A percentile compares a stretch with the other conserved stretches of the same genome.
Evolutionary conservation across 2,888 invertebrate genomes (phyloP).

Genomic region (Tetramorium bicarinatum): DNA sequence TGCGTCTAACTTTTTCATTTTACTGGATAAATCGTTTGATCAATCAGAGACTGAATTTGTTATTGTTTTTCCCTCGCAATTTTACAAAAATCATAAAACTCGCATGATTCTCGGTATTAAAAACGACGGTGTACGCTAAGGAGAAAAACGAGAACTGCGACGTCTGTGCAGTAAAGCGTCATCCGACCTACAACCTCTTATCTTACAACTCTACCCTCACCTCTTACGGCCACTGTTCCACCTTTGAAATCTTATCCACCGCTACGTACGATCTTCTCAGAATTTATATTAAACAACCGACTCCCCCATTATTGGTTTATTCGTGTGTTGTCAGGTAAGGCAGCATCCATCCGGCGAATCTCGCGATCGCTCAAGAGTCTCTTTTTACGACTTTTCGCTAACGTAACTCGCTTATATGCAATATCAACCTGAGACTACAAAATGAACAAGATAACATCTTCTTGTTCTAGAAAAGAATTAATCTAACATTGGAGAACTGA

Average conservation of each 20-base stretch:
- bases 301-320: constrained; percentile 60
- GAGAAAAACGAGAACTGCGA: constrained; percentile 39
- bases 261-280: constrained; percentile 59
- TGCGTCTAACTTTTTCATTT: background rate
- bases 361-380: constrained; percentile 5
- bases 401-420: constrained; percentile 4
- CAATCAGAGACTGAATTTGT: background rate
- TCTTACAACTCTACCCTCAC: constrained; percentile 41
- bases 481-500: background rate
- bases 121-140: background rate
- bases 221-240: constrained; percentile 47
- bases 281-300: constrained; percentile 80
- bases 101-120: background rate
- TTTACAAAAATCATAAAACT: constrained; percentile 12
- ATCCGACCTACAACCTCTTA: constrained; percentile 52
- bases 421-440: constrained; percentile 23
- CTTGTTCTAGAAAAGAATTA: background rate
- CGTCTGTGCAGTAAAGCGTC: constrained; percentile 38
- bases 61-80: background rate
- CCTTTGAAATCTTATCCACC: constrained; percentile 79
- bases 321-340: constrained; percentile 29
- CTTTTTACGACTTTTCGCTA: constrained; percentile 9
- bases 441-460: background rate
- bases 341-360: background rate
- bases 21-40: background rate